Conservation (phyloP, 2,113 vertebrate genomes). For the Nycticorax nycticorax region DNA sequence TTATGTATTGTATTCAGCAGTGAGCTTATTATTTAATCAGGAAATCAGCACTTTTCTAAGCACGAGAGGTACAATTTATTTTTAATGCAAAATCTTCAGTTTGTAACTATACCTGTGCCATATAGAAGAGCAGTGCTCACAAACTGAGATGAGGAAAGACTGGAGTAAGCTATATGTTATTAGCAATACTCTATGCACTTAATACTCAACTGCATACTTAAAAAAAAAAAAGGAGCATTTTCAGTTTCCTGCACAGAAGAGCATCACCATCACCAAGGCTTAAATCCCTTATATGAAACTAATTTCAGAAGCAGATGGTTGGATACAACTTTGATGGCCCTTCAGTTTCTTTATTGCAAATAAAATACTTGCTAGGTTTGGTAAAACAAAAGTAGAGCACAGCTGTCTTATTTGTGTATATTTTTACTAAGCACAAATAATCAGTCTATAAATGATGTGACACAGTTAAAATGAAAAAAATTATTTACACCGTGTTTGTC, state of each 20-base stretch:
- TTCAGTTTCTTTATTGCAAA: constrained; percentile 77
- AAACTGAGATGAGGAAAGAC: neutral
- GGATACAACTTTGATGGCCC: constrained; percentile 70
- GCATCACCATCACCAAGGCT: constrained; percentile 20
- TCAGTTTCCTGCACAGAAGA: constrained; percentile 41
- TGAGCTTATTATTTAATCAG: neutral
- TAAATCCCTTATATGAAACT: constrained; percentile 71
- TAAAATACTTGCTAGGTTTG: constrained; percentile 77
- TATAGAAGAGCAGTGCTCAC: neutral
- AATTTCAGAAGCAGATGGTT: constrained; percentile 79
- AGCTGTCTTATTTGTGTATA: constrained; percentile 71
- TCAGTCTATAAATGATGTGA: constrained; percentile 63
- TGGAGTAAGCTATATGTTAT: neutral
- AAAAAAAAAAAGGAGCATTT: constrained; percentile 12
- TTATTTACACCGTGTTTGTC: constrained; percentile 15
- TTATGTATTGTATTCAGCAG: neutral
- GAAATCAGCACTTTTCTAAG: neutral
- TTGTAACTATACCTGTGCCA: neutral
- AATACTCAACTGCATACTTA: constrained; percentile 25
- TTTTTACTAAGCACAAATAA: constrained; percentile 73
- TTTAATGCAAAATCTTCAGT: neutral
- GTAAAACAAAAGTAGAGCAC: constrained; percentile 74
- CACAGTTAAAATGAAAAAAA: constrained; percentile 3
- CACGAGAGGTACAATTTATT: neutral
- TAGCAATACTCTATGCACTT: constrained; percentile 19